These are phyloP conservation scores for Pseudomyrmex flavicornis DNA, from an alignment of 1,140 invertebrate genomes.

Conservation along the genomic window DNA sequence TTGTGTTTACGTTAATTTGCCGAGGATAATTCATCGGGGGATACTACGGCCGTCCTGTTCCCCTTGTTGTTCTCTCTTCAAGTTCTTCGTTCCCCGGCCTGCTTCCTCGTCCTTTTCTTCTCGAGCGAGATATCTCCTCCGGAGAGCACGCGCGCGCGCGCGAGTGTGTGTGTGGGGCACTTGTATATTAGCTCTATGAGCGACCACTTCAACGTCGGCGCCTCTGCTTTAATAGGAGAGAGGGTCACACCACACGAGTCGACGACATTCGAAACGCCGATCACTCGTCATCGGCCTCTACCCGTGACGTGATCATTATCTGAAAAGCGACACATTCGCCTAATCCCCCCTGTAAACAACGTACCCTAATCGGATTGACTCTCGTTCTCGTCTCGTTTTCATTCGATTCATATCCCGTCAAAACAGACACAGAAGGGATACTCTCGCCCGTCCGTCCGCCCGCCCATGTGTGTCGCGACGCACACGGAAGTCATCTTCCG, in stretches of 20 bases:
- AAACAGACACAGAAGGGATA: constrained; percentile 59
- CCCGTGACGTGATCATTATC: constrained; percentile 28
- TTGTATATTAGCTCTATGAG: constrained; percentile 48
- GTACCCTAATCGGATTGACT: constrained; percentile 68
- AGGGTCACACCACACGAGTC: constrained; percentile 1
- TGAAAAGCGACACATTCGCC: constrained; percentile 30
- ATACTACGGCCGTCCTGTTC: constrained; percentile 42
- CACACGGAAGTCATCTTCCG: constrained; percentile 42
- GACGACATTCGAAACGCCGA: constrained; percentile 41
- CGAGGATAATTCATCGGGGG: constrained; percentile 59
- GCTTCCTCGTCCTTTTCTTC: constrained; percentile 3
- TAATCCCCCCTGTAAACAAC: constrained; percentile 67
- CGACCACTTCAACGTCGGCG: constrained; percentile 1
- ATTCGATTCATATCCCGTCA: constrained; percentile 67
- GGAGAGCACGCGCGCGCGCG: background rate
- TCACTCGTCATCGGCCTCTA: constrained; percentile 33
- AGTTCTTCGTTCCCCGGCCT: constrained; percentile 26
- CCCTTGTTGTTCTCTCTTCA: constrained; percentile 46
- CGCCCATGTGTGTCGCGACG: background rate
- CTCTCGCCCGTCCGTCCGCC: background rate
- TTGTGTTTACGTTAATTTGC: constrained; percentile 63
- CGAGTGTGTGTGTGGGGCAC: background rate
- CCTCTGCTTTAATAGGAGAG: constrained; percentile 30
- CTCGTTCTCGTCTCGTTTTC: constrained; percentile 61
- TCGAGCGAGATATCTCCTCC: constrained; percentile 20